Evolutionary conservation across 2,888 invertebrate genomes (phyloP).

Genomic region (Elaeidobius kamerunicus): DNA sequence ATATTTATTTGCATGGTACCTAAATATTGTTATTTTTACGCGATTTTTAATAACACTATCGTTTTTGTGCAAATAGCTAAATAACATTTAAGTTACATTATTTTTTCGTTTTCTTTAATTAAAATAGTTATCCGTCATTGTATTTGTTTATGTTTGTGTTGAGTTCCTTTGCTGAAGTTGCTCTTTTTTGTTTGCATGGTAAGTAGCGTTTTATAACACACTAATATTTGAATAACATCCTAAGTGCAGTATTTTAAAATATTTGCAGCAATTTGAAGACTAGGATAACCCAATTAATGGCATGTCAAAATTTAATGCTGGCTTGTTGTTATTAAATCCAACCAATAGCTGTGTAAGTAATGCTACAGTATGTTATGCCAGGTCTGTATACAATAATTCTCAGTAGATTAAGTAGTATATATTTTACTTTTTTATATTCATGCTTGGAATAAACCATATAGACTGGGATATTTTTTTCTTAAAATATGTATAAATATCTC

Average conservation of each 20-base stretch:
- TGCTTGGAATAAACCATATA: too few species aligned
- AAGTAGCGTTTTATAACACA: slow-evolving; percentile 40
- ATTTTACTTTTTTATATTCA: background rate
- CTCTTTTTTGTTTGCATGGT: slow-evolving; percentile 43
- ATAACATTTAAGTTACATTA: too few species aligned
- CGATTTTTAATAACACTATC: too few species aligned
- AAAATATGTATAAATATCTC: too few species aligned
- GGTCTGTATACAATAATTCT: slow-evolving; percentile 18
- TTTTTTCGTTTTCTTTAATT: too few species aligned
- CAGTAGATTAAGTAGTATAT: background rate
- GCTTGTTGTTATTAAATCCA: slow-evolving; percentile 18
- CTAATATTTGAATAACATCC: slow-evolving; percentile 23
- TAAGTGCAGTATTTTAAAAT: slow-evolving; percentile 24
- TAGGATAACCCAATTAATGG: slow-evolving; percentile 31
- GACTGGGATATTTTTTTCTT: too few species aligned
- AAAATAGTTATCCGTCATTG: too few species aligned
- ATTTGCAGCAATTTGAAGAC: slow-evolving; percentile 30
- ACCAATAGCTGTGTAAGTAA: slow-evolving; percentile 21
- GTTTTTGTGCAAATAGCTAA: too few species aligned
- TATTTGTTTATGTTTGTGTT: slow-evolving; percentile 23
- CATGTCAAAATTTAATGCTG: slow-evolving; percentile 22
- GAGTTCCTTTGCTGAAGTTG: slow-evolving; percentile 28
- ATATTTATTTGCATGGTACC: too few species aligned
- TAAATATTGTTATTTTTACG: background rate
- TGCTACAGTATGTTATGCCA: slow-evolving; percentile 4